Conservation (phyloP, 2,113 vertebrate species). For the Anguilla rostrata region DNA sequence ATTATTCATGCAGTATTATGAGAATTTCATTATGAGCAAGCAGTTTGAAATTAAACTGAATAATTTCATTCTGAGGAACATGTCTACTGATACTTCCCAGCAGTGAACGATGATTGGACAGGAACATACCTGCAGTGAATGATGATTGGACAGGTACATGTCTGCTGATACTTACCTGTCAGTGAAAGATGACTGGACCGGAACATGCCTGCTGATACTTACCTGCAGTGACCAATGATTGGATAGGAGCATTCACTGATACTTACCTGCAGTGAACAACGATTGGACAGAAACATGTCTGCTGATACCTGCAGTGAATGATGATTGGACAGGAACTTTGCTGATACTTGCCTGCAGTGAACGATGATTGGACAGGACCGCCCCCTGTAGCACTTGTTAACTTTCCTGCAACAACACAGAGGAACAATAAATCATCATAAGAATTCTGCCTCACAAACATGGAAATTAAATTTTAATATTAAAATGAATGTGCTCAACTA, state of each 20-base stretch:
- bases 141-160: slow-evolving; percentile 88
- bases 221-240: no score
- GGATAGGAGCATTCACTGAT: no score
- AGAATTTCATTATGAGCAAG: no score
- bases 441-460: background rate
- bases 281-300: slow-evolving; percentile 77
- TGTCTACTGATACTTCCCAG: no score
- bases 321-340: background rate
- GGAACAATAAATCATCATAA: slow-evolving; percentile 53
- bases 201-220: no score
- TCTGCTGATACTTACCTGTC: no score
- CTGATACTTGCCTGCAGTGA: slow-evolving; percentile 88
- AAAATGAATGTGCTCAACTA: background rate
- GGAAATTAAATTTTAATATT: slow-evolving; percentile 1
- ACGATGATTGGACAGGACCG: slow-evolving; percentile 96
- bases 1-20: background rate
- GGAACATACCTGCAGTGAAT: slow-evolving; percentile 92
- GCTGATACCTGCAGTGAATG: background rate
- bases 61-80: no score
- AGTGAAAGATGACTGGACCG: background rate
- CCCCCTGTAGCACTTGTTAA: slow-evolving; percentile 99
- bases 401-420: slow-evolving; percentile 89
- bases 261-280: slow-evolving; percentile 97
- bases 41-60: background rate
- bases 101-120: no score